Base-by-base conservation (phyloP, 2,797 vertebrate genomes). In the Rhincodon typus region DNA sequence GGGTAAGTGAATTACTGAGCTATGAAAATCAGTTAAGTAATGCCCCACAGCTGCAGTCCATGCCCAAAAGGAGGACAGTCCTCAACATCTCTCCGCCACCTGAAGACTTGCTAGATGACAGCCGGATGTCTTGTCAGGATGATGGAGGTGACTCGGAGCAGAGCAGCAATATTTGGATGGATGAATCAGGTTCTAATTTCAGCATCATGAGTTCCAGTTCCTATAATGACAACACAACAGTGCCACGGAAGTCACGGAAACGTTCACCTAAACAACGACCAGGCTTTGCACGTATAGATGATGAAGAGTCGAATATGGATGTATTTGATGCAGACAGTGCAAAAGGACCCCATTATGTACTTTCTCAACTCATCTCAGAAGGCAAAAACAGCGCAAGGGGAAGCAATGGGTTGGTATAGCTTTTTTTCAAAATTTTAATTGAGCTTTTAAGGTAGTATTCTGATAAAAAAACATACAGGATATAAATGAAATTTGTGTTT, bases 141-240 rank as follows among this genome's bases (percentile, higher is more conserved):
- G 99, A 99, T 96, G 97, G 97, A 30, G 97, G 98, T 96, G 99
- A 99, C 97, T 99, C 99, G 0, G 99, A 99, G 96, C 99, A 99
- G 97, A 99, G 99, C 97, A 98, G 97, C 98, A 99, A 98, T 98
- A 99, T 99, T 97, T 99, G 99, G 99, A 98, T 99, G 97, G 99
- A 99, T 96, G 99, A 99, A 97, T 99, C 99, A 30, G 98, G 98
- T 96, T 99, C 99, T 96, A 99, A 99, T 98, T 99, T 99, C 97
- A 99, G 99, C 97, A 98, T 99, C 97, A 98, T 98, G 97, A 99
- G 99, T 97, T 98, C 98, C 96, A 98, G 97, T 97, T 99, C 99
- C 96, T 99, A 99, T 98, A 99, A 99, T 96, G 99, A 99, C 98
- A 99, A 99, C 98, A 99, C 98, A 95, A 99, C 99, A 97, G 99